Conservation (phyloP, 2,113 vertebrate species). For the Pteruthius melanotis region DNA sequence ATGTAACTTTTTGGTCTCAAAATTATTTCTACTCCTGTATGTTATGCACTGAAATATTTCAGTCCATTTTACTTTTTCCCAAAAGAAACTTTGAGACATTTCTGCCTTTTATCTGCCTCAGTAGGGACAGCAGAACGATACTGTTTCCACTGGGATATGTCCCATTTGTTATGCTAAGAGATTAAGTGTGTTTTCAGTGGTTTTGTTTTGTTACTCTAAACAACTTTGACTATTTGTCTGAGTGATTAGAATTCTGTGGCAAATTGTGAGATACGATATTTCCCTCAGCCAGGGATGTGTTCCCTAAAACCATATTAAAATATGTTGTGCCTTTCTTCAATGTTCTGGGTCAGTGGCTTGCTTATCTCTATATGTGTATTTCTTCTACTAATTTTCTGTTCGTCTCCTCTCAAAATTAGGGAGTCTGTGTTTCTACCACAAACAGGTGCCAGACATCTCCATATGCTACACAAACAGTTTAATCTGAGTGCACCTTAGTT, state of each 20-base stretch:
- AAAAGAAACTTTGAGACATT: background rate
- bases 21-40: background rate
- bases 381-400: background rate
- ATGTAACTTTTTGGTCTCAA: background rate
- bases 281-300: background rate
- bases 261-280: background rate
- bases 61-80: background rate
- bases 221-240: background rate
- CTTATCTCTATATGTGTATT: background rate
- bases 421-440: background rate
- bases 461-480: background rate
- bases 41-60: background rate
- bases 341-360: background rate
- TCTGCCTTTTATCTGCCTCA: background rate
- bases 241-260: background rate
- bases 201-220: background rate
- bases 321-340: background rate
- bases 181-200: background rate
- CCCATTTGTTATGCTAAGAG: background rate
- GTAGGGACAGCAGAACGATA: background rate
- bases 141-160: background rate
- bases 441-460: background rate
- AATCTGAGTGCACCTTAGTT: background rate
- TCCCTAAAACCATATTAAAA: background rate
- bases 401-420: background rate